Conservation (phyloP, 2,113 vertebrate species). For the Rhinoderma darwinii region DNA sequence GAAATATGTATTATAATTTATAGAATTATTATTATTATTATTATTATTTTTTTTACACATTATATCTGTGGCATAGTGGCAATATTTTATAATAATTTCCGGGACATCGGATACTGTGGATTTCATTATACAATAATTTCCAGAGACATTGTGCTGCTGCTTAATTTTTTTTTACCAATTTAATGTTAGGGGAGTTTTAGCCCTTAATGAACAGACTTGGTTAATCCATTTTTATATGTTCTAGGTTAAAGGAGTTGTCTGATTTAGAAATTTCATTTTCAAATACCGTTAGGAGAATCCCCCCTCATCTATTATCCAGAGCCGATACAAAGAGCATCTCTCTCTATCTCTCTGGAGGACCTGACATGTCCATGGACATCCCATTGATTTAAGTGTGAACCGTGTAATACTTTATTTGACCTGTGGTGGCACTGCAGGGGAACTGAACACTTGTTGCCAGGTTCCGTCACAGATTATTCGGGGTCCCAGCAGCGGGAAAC, state of each 20-base stretch:
- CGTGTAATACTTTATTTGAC: not conserved
- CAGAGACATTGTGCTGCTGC: not conserved
- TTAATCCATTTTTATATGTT: not conserved
- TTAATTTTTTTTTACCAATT: not conserved
- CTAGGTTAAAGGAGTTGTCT: not conserved
- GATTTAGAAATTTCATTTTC: not conserved
- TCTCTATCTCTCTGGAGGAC: not conserved
- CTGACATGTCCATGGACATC: not conserved
- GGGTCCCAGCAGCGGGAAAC: too few species aligned
- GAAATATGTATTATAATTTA: not conserved
- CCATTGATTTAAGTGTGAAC: not conserved
- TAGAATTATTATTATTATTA: not conserved
- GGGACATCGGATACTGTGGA: not conserved
- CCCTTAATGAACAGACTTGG: not conserved
- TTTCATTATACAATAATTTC: conserved; percentile 1
- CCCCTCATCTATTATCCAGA: not conserved
- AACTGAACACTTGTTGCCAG: not conserved
- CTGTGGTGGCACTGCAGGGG: not conserved
- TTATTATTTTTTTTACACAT: not conserved
- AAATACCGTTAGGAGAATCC: not conserved
- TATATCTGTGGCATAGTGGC: not conserved
- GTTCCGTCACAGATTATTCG: not conserved
- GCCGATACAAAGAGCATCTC: not conserved
- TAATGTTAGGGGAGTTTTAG: not conserved
- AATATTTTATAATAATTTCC: not conserved